These are phyloP conservation scores for Pristionchus fissidentatus DNA, from an alignment of 2,888 invertebrate species.

Conservation along the genomic window DNA sequence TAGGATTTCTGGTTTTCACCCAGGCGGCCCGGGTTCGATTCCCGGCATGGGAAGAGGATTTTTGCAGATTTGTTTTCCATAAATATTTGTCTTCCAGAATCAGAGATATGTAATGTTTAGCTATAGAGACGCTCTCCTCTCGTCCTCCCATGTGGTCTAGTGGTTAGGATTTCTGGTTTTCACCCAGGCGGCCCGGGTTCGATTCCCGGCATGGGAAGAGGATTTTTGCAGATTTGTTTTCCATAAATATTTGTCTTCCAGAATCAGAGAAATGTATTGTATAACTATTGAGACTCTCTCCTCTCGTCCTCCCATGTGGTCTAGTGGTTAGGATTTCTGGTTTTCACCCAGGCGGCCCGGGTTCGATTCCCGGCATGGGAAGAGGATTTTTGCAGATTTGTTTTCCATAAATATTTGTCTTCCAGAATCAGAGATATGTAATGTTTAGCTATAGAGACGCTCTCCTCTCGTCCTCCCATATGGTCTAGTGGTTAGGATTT, in stretches of 20 bases:
- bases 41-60: slow-evolving; percentile 73
- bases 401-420: too few species aligned
- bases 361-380: slow-evolving; percentile 73
- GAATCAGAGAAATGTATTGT: too few species aligned
- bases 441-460: too few species aligned
- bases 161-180: slow-evolving; percentile 73
- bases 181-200: slow-evolving; percentile 73
- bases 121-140: too few species aligned
- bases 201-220: slow-evolving; percentile 73
- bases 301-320: slow-evolving; percentile 62
- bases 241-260: too few species aligned
- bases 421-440: too few species aligned
- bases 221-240: too few species aligned
- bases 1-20: slow-evolving; percentile 73
- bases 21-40: slow-evolving; percentile 73
- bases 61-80: too few species aligned
- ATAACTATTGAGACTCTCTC: too few species aligned
- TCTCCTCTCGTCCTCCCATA: slow-evolving; percentile 58
- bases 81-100: too few species aligned
- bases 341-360: slow-evolving; percentile 73
- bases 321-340: slow-evolving; percentile 72
- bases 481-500: slow-evolving; percentile 72
- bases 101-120: too few species aligned
- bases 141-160: slow-evolving; percentile 65
- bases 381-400: too few species aligned